These are phyloP conservation scores for Cotesia typhae DNA, from an alignment of 1,140 invertebrate genomes.

Conservation along the genomic window DNA sequence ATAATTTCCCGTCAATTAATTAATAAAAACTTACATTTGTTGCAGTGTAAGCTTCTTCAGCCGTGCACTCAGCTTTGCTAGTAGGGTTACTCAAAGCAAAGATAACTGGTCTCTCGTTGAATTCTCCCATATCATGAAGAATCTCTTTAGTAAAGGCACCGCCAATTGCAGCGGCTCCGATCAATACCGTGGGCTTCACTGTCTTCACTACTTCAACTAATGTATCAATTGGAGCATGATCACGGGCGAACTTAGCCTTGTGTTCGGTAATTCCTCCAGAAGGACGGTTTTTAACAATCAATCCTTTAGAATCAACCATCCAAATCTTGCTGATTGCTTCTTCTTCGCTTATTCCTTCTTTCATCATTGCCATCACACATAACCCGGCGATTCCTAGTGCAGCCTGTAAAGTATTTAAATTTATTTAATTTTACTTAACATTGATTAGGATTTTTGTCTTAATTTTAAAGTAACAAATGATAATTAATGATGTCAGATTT, in stretches of 20 bases:
- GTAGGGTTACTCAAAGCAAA: conserved; percentile 98
- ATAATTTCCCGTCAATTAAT: conserved; percentile 11
- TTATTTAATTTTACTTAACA: conserved; percentile 22
- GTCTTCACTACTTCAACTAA: conserved; percentile 80
- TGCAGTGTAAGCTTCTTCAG: conserved; percentile 86
- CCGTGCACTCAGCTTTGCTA: conserved; percentile 96
- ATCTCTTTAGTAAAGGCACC: conserved; percentile 89
- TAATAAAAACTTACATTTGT: conserved; percentile 74
- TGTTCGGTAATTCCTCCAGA: conserved; percentile 79
- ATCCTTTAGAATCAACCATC: conserved; percentile 77
- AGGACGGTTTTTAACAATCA: conserved; percentile 81
- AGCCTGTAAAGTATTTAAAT: conserved; percentile 66
- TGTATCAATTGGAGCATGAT: conserved; percentile 73
- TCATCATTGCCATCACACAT: conserved; percentile 86
- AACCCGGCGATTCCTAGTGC: conserved; percentile 87
- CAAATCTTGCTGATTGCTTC: conserved; percentile 80
- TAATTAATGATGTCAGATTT: no score
- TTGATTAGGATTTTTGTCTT: not conserved
- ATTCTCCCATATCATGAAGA: conserved; percentile 80
- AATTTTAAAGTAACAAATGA: no score
- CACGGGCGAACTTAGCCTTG: conserved; percentile 80
- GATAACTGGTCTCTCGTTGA: conserved; percentile 84
- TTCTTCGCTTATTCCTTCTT: conserved; percentile 76
- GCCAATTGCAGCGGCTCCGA: conserved; percentile 84
- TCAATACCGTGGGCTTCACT: conserved; percentile 85